Percentiles rank a stretch among this genome's conserved stretches.
These are phyloP conservation scores for Hepsetus odoe DNA, from an alignment of 2,113 vertebrate species.

Conservation along the genomic window DNA sequence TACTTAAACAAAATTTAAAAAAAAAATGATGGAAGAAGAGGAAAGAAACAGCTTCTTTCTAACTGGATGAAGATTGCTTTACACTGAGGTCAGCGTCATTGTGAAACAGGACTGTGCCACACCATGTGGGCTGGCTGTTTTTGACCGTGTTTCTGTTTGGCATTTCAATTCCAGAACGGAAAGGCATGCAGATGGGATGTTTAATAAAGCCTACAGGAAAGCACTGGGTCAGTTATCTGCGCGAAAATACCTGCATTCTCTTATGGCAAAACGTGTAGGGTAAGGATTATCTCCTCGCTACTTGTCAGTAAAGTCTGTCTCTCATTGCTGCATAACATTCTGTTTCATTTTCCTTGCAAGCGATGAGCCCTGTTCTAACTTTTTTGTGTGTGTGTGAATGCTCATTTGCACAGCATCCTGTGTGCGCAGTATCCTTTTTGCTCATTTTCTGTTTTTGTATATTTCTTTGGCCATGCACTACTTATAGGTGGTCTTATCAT, in stretches of 20 bases:
- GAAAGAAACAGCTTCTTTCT: too few relatives aligned
- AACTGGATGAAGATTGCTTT: too few relatives aligned
- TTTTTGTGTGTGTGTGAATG: constrained; percentile 7
- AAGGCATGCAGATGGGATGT: constrained; percentile 89
- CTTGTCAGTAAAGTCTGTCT: constrained; percentile 18
- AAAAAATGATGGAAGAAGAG: too few relatives aligned
- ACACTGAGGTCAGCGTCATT: background rate
- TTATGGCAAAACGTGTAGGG: constrained; percentile 91
- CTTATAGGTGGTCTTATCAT: too few relatives aligned
- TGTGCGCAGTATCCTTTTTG: too few relatives aligned
- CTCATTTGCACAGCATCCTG: too few relatives aligned
- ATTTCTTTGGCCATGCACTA: background rate
- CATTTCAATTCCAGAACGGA: constrained; percentile 77
- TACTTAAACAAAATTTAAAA: background rate
- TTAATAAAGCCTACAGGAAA: constrained; percentile 95
- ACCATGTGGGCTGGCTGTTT: constrained; percentile 58
- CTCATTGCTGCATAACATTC: background rate
- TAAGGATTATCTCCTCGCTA: constrained; percentile 73
- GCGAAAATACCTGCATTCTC: constrained; percentile 90
- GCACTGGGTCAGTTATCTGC: constrained; percentile 90
- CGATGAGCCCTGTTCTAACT: background rate
- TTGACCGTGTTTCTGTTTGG: constrained; percentile 69
- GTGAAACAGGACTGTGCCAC: constrained; percentile 31
- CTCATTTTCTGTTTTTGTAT: too few relatives aligned
- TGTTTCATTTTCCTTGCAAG: background rate